These are phyloP conservation scores for Orestias chungarensis DNA, from an alignment of 2,797 vertebrate genomes.

Conservation along the genomic window DNA sequence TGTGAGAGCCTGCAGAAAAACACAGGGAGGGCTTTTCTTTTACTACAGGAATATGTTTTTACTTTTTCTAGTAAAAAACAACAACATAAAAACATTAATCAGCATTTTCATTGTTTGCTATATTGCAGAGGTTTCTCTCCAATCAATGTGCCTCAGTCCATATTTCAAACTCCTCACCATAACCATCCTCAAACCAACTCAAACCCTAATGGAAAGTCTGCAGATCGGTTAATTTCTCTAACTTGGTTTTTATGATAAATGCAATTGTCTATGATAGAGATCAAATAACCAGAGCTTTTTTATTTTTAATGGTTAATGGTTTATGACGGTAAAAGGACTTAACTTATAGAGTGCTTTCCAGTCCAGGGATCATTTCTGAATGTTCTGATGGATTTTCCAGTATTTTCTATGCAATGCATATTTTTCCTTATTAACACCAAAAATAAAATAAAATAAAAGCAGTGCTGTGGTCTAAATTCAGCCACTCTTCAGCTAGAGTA, in stretches of 20 bases:
- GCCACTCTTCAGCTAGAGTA: conserved; percentile 30
- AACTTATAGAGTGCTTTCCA: too few species aligned
- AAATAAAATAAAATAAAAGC: conserved; percentile 17
- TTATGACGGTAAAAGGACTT: too few species aligned
- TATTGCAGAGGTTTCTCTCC: conserved; percentile 28
- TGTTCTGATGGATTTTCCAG: conserved; percentile 59
- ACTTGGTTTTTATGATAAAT: too few species aligned
- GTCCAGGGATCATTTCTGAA: conserved; percentile 47
- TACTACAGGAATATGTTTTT: too few species aligned
- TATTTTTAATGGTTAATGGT: conserved; percentile 59
- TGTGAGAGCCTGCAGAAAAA: conserved; percentile 33
- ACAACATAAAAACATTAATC: background rate
- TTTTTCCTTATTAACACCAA: conserved; percentile 37
- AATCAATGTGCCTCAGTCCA: conserved; percentile 56
- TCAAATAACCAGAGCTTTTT: conserved; percentile 32
- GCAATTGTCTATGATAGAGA: too few species aligned
- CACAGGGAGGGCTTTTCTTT: conserved; percentile 30
- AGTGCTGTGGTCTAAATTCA: conserved; percentile 32
- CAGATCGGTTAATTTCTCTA: conserved; percentile 36
- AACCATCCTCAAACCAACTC: conserved; percentile 33
- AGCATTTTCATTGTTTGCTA: background rate
- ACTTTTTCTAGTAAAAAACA: too few species aligned
- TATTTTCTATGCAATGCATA: conserved; percentile 46
- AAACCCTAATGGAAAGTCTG: conserved; percentile 24
- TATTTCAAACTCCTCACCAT: conserved; percentile 42